Evolutionary conservation across 2,888 invertebrate species (phyloP), one percentile per base, ranked within the genome.

Genomic region (Itoplectis maculator): DNA sequence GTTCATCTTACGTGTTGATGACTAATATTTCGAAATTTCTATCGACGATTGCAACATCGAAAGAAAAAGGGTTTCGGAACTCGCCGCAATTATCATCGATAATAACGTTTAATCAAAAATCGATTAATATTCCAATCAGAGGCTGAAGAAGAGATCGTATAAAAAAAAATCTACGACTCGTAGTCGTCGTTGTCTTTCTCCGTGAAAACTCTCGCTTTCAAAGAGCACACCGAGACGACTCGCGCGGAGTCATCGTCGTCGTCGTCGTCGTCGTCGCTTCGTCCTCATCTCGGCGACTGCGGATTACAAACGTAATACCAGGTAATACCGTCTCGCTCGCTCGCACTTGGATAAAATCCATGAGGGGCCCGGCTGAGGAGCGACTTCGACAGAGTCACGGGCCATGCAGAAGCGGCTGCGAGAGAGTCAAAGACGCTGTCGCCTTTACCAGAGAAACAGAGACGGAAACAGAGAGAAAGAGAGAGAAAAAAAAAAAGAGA

Each of bases 191-290:
- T 11, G 20, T 23, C 11, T 37, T 15, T 37, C 18, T 15, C 15
- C 15, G 59, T 13, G 56, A 56, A 56, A 56, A 56, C 56, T 56
- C 56, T 56, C 89, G 88, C 89, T 89, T 90, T 90, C 88, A 87
- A 88, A 88, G 88, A 86, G 83, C 68, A 70, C 81, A 47, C 7
- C 37, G 18, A 40, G 35, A 49, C 8, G 8, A 90, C 90, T 90
- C 86, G 84, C 68, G 65, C 80, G 81, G 79, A 61, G 63, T 77
- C 81, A 42, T 0, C 59, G 8, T 59, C 59, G 15, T 59, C 59
- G 59, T 59, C 59, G n/a, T 59, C 37, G 35, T 15, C 35, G 35
- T n/a, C 59, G 35, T n/a, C 35, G 18, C 11, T 11, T 40, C 61
- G 40, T 37, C 15, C 13, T 63, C 63, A 42, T 40, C 63, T 15